Evolutionary conservation across 2,888 invertebrate species (phyloP).

Genomic region (Pherbina coryleti): DNA sequence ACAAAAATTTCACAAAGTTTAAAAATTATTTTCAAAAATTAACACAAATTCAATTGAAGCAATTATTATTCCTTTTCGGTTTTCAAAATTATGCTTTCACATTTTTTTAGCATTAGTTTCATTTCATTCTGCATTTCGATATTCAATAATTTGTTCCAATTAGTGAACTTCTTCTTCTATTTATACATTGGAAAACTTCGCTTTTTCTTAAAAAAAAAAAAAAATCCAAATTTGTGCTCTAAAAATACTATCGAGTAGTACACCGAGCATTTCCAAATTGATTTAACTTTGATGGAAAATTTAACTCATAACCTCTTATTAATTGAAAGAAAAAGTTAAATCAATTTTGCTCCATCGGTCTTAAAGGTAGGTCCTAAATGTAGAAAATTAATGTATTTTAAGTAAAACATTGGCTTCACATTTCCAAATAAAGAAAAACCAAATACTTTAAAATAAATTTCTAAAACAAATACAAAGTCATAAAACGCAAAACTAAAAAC

Average conservation of each 20-base stretch:
- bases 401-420: constrained; percentile 32
- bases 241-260: background rate
- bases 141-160: constrained; percentile 20
- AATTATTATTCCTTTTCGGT: background rate
- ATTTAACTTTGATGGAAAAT: constrained; percentile 21
- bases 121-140: constrained; percentile 15
- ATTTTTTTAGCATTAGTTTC: background rate
- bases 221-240: background rate
- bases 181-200: constrained; percentile 21
- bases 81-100: background rate
- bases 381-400: constrained; percentile 22
- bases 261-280: constrained; percentile 20
- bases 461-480: constrained; percentile 28
- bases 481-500: constrained; percentile 24
- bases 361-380: constrained; percentile 38
- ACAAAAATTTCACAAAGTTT: background rate
- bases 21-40: background rate
- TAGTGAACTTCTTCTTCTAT: constrained; percentile 24
- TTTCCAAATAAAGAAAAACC: constrained; percentile 4
- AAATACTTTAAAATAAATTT: constrained; percentile 9
- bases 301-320: background rate
- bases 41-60: background rate
- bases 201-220: constrained; percentile 11
- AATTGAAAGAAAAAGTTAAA: constrained; percentile 40
- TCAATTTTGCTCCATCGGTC: constrained; percentile 42